A percentile compares a stretch with the other conserved stretches of the same genome.
These are phyloP conservation scores for Pachypeltis micranthus DNA, from an alignment of 1,140 invertebrate genomes.

Conservation along the genomic window DNA sequence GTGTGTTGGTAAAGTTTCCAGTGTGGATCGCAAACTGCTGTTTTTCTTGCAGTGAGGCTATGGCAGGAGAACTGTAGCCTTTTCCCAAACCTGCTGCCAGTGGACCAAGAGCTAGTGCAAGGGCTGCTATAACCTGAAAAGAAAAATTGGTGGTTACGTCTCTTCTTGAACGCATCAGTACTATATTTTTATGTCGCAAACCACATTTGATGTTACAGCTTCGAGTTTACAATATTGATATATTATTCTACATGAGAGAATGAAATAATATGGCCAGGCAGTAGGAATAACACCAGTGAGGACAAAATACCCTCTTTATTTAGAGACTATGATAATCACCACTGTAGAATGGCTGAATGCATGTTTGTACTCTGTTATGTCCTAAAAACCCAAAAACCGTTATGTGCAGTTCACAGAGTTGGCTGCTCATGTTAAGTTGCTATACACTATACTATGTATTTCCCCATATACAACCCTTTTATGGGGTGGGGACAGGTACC, in stretches of 20 bases:
- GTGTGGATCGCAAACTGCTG: constrained; percentile 31
- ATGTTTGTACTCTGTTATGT: too few species aligned
- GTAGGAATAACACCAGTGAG: not conserved
- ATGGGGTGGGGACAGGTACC: too few species aligned
- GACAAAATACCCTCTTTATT: not conserved
- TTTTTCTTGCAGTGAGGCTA: constrained; percentile 63
- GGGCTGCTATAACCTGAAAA: constrained; percentile 55
- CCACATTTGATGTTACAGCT: too few species aligned
- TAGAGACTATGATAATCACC: too few species aligned
- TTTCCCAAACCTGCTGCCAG: constrained; percentile 68
- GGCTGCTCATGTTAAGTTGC: too few species aligned
- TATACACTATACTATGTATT: too few species aligned
- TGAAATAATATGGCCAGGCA: not conserved
- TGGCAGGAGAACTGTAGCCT: constrained; percentile 70
- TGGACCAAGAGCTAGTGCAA: constrained; percentile 67
- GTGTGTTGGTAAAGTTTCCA: constrained; percentile 33
- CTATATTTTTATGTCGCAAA: too few species aligned
- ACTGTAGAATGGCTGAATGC: too few species aligned
- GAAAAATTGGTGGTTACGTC: not conserved
- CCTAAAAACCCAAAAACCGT: too few species aligned
- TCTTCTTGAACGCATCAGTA: too few species aligned
- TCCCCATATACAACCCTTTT: too few species aligned
- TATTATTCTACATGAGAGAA: not conserved
- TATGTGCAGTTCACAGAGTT: too few species aligned
- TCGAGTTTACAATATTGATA: not conserved